Percentiles rank a stretch among this genome's conserved stretches.
Conservation (phyloP, 2,797 vertebrate species). For the Threskiornis aethiopicus region DNA sequence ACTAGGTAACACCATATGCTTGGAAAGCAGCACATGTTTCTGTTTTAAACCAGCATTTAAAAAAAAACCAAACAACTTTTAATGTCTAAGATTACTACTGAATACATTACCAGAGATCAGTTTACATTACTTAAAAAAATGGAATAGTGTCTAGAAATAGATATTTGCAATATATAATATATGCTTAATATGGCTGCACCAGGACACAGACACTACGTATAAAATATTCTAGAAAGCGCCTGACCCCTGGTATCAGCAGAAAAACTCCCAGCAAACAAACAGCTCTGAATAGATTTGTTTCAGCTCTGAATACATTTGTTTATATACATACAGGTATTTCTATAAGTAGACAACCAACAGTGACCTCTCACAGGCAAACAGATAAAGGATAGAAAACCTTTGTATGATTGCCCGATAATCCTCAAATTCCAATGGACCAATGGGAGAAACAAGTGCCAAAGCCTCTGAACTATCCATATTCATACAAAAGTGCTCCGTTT, state of each 20-base stretch:
- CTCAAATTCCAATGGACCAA: not conserved
- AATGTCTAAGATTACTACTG: slow-evolving; percentile 72
- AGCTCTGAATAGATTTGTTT: not conserved
- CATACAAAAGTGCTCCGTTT: not conserved
- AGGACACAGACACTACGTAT: not conserved
- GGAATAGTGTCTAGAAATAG: slow-evolving; percentile 41
- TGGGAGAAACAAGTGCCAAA: not conserved
- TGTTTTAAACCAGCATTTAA: slow-evolving; percentile 54
- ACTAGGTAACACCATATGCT: not conserved
- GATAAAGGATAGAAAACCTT: not conserved
- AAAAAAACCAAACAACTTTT: not conserved
- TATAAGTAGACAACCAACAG: not conserved
- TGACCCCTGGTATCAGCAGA: not conserved
- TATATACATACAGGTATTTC: not conserved
- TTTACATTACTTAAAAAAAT: slow-evolving; percentile 84
- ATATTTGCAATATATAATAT: not conserved
- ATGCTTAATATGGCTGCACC: not conserved
- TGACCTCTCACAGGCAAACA: not conserved
- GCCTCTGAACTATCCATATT: not conserved
- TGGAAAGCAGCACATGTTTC: slow-evolving; percentile 71
- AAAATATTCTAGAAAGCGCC: not conserved
- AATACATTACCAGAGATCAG: slow-evolving; percentile 75
- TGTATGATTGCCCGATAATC: not conserved
- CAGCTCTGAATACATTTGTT: not conserved
- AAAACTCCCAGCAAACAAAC: not conserved